phyloP scores from a whole-genome alignment of 2,113 vertebrate species.

The Nibea coibor region DNA sequence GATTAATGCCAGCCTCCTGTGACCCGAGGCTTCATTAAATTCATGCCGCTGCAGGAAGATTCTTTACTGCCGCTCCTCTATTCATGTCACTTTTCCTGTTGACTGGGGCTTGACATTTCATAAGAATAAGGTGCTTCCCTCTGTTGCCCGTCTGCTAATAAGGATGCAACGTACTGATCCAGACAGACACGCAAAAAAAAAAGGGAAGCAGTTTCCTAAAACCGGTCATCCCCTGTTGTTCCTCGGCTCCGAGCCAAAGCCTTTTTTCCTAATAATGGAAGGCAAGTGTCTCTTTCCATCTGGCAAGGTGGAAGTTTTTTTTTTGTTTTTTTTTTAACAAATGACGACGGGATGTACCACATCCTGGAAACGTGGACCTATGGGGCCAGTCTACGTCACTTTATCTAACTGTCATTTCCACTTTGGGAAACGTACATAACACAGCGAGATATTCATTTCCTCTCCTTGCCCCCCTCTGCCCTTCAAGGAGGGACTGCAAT shows the following conservation, averaged over 20 bases:
- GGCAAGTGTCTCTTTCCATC: slow-evolving; percentile 51
- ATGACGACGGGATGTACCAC: slow-evolving; percentile 65
- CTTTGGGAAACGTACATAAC: slow-evolving; percentile 63
- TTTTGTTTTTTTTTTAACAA: slow-evolving; percentile 10
- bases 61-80: slow-evolving; percentile 56
- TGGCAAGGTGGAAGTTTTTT: slow-evolving; percentile 42
- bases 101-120: slow-evolving; percentile 58
- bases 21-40: slow-evolving; percentile 69
- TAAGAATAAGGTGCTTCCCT: slow-evolving; percentile 27
- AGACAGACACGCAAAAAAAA: neutral
- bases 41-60: slow-evolving; percentile 70
- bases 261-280: slow-evolving; percentile 29
- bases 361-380: slow-evolving; percentile 67
- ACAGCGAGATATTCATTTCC: slow-evolving; percentile 64
- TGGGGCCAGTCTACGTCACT: slow-evolving; percentile 41
- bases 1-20: slow-evolving; percentile 58
- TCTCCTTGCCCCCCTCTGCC: slow-evolving; percentile 50
- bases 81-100: slow-evolving; percentile 65
- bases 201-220: slow-evolving; percentile 53
- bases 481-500: slow-evolving; percentile 71
- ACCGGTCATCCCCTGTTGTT: slow-evolving; percentile 46
- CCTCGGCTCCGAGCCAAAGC: slow-evolving; percentile 35
- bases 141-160: slow-evolving; percentile 12
- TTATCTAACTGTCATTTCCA: slow-evolving; percentile 70
- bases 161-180: slow-evolving; percentile 3